phyloP scores from a whole-genome alignment of 2,113 vertebrate species.

The Edolisoma coerulescens region DNA sequence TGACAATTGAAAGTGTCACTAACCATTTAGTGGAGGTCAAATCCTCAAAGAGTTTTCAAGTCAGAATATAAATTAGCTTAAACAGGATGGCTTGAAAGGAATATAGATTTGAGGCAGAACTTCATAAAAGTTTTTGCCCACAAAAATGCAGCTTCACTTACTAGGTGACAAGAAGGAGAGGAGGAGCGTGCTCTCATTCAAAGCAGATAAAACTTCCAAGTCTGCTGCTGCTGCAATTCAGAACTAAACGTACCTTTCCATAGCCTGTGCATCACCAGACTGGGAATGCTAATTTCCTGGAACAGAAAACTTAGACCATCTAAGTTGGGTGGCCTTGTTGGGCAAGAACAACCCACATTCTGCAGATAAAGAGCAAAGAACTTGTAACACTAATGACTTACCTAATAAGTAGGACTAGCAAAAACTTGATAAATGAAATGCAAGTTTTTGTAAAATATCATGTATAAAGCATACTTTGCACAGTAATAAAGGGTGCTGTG shows the following conservation, averaged over 20 bases:
- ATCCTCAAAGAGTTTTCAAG: neutral
- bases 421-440: neutral
- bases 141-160: neutral
- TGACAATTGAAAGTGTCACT: neutral
- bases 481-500: neutral
- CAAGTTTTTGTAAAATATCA: neutral
- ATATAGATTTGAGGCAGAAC: neutral
- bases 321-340: neutral
- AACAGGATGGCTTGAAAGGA: neutral
- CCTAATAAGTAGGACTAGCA: neutral
- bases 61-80: neutral
- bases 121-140: neutral
- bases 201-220: neutral
- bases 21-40: neutral
- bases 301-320: neutral
- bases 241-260: neutral
- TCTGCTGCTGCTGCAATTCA: neutral
- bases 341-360: fast-evolving
- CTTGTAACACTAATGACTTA: neutral
- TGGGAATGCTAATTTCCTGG: neutral
- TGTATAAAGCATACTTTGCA: neutral
- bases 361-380: neutral
- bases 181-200: neutral
- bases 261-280: neutral
- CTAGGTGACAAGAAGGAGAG: neutral